Evolutionary conservation across 2,797 vertebrate species (phyloP).

Genomic region (Neoniphon sammara): DNA sequence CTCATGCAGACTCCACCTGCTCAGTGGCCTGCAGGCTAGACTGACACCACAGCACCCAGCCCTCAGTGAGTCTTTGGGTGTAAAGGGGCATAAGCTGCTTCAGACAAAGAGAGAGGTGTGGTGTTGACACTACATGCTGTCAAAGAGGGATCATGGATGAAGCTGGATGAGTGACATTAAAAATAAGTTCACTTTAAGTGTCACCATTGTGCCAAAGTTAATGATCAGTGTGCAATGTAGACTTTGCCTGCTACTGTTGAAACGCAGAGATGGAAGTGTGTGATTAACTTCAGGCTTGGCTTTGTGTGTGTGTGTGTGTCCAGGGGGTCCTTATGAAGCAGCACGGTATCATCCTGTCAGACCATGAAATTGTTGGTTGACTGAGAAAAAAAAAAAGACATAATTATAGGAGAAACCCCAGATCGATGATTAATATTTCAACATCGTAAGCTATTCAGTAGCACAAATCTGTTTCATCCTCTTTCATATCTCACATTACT

Average conservation of each 20-base stretch:
- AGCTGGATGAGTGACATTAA: constrained; percentile 40
- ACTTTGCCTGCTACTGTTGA: neutral
- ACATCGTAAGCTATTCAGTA: neutral
- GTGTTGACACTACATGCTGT: constrained; percentile 25
- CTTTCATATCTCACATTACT: constrained; percentile 28
- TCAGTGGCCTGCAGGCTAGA: too few relatives aligned
- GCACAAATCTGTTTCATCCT: neutral
- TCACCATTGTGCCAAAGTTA: constrained; percentile 13
- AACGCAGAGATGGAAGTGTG: neutral
- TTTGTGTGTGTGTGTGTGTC: neutral
- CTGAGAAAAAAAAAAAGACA: neutral
- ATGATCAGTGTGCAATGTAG: neutral
- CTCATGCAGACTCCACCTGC: constrained; percentile 46
- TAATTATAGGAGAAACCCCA: neutral
- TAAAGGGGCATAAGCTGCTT: constrained; percentile 13
- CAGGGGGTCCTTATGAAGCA: too few relatives aligned
- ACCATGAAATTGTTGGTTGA: too few relatives aligned
- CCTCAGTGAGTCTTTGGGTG: neutral
- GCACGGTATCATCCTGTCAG: too few relatives aligned
- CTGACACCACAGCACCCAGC: constrained; percentile 35
- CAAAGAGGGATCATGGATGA: neutral
- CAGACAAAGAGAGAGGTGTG: constrained; percentile 51
- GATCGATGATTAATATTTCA: neutral
- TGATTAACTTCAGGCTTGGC: neutral
- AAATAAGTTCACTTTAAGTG: constrained; percentile 28